phyloP scores from a whole-genome alignment of 2,888 invertebrate genomes.

The Terebella lapidaria region DNA sequence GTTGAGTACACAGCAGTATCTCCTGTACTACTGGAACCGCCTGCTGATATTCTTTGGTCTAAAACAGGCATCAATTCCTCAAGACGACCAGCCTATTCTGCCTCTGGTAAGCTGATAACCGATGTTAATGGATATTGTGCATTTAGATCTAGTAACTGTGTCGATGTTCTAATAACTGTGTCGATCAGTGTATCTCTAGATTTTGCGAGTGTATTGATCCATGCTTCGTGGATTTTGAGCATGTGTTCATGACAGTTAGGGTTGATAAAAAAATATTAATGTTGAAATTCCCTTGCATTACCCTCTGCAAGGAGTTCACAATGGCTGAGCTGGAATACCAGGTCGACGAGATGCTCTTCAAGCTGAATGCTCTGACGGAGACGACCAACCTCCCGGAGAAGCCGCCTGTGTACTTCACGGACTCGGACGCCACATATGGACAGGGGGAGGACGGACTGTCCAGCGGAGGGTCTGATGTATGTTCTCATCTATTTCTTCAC shows the following conservation, averaged over 20 bases:
- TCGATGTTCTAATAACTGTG: too few relatives aligned
- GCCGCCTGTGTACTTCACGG: slow-evolving; percentile 43
- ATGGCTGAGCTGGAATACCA: slow-evolving; percentile 53
- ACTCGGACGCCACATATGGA: slow-evolving; percentile 43
- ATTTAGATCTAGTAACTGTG: too few relatives aligned
- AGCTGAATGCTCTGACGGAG: slow-evolving; percentile 48
- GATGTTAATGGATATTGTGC: neutral
- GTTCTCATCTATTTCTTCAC: neutral
- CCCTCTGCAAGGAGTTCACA: slow-evolving; percentile 44
- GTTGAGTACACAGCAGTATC: slow-evolving; percentile 33
- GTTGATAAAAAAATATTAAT: too few relatives aligned
- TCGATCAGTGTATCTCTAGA: too few relatives aligned
- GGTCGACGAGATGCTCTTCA: slow-evolving; percentile 51
- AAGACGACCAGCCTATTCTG: slow-evolving; percentile 28
- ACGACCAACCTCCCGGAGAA: slow-evolving; percentile 47
- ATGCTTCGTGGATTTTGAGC: too few relatives aligned
- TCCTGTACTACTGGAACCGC: slow-evolving; percentile 29
- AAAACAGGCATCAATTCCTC: slow-evolving; percentile 23
- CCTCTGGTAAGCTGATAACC: slow-evolving; percentile 40
- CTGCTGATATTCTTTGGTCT: slow-evolving; percentile 28
- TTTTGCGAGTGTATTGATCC: too few relatives aligned
- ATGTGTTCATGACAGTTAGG: too few relatives aligned
- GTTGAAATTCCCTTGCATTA: too few relatives aligned
- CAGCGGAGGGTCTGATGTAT: slow-evolving; percentile 15
- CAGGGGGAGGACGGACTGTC: slow-evolving; percentile 40